Evolutionary conservation across 92 coral and sea anemone species (phyloP).

Genomic region (Desmophyllum pertusum): DNA sequence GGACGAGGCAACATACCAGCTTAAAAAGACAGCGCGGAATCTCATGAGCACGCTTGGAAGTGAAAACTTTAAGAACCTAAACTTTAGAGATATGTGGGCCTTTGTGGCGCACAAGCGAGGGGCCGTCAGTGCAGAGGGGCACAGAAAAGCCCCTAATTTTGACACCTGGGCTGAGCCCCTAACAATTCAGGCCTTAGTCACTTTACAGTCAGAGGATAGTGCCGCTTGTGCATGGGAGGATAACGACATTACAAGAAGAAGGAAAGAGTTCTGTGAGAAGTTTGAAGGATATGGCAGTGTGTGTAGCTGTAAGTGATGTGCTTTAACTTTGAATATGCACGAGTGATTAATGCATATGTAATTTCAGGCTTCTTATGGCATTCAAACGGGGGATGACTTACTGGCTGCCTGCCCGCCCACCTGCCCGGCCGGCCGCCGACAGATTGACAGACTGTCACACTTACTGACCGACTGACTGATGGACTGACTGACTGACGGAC

Average conservation of each 20-base stretch:
- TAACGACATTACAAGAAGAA: conserved; percentile 65
- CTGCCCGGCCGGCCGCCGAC: no score
- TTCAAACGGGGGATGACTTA: no score
- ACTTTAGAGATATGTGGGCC: conserved; percentile 92
- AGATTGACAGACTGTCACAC: no score
- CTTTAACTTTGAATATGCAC: not conserved
- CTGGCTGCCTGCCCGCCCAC: no score
- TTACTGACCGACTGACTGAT: no score
- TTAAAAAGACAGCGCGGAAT: conserved; percentile 88
- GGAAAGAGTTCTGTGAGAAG: conserved; percentile 87
- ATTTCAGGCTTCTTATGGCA: no score
- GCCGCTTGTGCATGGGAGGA: conserved; percentile 92
- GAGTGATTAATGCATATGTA: not conserved
- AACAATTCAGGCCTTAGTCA: conserved; percentile 75
- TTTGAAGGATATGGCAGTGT: conserved; percentile 99
- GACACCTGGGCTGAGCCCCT: conserved; percentile 94
- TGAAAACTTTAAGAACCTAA: conserved; percentile 75
- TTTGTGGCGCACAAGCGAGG: conserved; percentile 97
- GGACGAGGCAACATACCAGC: conserved; percentile 90
- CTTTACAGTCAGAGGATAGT: conserved; percentile 69
- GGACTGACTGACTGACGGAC: no score
- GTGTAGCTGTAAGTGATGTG: conserved; percentile 91
- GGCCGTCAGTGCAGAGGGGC: conserved; percentile 81
- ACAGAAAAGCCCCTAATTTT: conserved; percentile 75
- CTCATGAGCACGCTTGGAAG: conserved; percentile 87